Percentiles rank a stretch among this genome's conserved stretches.
Evolutionary conservation across 2,888 invertebrate genomes (phyloP).

Genomic region (Ligdia adustata): DNA sequence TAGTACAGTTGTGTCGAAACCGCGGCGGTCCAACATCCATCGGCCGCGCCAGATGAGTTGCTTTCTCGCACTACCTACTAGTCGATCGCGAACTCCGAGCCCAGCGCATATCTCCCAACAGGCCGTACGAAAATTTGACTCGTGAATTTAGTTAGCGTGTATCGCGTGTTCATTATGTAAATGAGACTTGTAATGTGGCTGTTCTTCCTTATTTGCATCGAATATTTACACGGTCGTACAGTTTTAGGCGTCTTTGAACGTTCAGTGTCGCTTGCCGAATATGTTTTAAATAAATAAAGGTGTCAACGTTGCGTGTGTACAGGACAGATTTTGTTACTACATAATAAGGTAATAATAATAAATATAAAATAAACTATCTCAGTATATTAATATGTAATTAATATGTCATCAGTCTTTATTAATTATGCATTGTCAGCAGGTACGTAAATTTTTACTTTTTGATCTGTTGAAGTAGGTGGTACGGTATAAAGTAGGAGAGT

Average conservation of each 20-base stretch:
- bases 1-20: slow-evolving; percentile 66
- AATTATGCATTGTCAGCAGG: background rate
- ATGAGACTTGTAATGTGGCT: slow-evolving; percentile 50
- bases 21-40: slow-evolving; percentile 30
- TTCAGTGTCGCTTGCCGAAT: slow-evolving; percentile 20
- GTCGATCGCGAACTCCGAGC: slow-evolving; percentile 17
- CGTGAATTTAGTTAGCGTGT: slow-evolving; percentile 22
- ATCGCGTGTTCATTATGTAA: slow-evolving; percentile 58
- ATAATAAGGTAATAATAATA: slow-evolving; percentile 14
- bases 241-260: slow-evolving; percentile 38
- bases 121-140: slow-evolving; percentile 18
- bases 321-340: slow-evolving; percentile 4
- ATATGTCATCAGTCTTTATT: background rate
- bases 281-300: slow-evolving; percentile 28
- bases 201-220: slow-evolving; percentile 58
- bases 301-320: slow-evolving; percentile 10
- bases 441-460: no score
- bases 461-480: no score
- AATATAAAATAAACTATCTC: background rate
- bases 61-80: slow-evolving; percentile 23
- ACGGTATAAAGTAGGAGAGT: no score
- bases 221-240: slow-evolving; percentile 51
- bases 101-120: slow-evolving; percentile 10
- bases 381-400: background rate
- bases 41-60: slow-evolving; percentile 34